Percentiles rank a stretch among this genome's conserved stretches.
Conservation (phyloP, 2,888 invertebrate species). For the Odontomyia ornata region DNA sequence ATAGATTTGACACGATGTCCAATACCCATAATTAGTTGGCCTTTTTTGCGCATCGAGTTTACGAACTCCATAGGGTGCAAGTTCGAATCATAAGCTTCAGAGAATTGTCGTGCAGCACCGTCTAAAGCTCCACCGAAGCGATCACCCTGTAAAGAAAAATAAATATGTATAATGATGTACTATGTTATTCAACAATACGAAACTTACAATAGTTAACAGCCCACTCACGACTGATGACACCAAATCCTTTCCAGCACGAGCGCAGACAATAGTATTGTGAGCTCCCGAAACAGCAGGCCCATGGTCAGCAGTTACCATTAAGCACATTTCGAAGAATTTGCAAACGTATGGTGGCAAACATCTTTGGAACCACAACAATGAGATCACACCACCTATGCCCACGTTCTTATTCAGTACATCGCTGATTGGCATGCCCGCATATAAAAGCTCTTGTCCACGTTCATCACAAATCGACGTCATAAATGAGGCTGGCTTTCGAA, state of each 20-base stretch:
- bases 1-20: conserved; percentile 93
- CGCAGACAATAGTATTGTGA: conserved; percentile 98
- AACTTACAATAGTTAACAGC: conserved; percentile 91
- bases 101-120: conserved; percentile 97
- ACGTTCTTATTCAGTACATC: conserved; percentile 92
- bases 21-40: conserved; percentile 98
- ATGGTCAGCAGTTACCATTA: conserved; percentile 99
- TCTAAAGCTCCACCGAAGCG: conserved; percentile 98
- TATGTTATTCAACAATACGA: neutral
- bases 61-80: conserved; percentile 98
- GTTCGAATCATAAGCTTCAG: conserved; percentile 93
- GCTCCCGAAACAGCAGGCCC: conserved; percentile 99
- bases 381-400: conserved; percentile 97
- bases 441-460: conserved; percentile 94
- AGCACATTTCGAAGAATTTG: conserved; percentile 98
- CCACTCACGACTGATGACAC: conserved; percentile 96
- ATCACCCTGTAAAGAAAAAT: conserved; percentile 76
- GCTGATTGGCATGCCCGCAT: conserved; percentile 92
- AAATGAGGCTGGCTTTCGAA: conserved; percentile 98
- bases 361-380: conserved; percentile 97
- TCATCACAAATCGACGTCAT: conserved; percentile 99
- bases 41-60: conserved; percentile 95
- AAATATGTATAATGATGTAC: neutral
- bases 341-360: conserved; percentile 92
- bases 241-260: conserved; percentile 96